Evolutionary conservation across 2,113 vertebrate species (phyloP).

Genomic region (human): DNA sequence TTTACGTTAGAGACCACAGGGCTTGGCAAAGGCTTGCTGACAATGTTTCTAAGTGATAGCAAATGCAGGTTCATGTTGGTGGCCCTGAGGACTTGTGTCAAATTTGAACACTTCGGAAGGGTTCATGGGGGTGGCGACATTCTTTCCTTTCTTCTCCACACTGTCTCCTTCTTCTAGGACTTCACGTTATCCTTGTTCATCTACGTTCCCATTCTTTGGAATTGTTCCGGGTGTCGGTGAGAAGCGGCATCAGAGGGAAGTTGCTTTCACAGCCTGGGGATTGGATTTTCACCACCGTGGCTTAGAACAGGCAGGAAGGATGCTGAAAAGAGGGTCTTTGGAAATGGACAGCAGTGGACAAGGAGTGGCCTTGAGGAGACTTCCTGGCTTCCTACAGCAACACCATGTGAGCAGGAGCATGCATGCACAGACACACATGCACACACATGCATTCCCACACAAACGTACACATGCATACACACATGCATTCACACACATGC

Average conservation of each 20-base stretch:
- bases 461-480: too few species aligned
- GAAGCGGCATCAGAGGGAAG: background rate
- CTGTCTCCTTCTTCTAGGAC: fast-evolving
- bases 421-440: fast-evolving
- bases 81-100: fast-evolving
- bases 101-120: background rate
- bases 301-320: background rate
- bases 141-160: too few species aligned
- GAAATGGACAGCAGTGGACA: fast-evolving
- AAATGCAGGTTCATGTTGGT: background rate
- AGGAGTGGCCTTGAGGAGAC: background rate
- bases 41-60: background rate
- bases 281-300: fast-evolving
- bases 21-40: background rate
- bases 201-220: fast-evolving
- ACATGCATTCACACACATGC: too few species aligned
- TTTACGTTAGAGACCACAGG: background rate
- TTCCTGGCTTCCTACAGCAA: background rate
- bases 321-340: background rate
- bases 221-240: fast-evolving
- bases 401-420: background rate
- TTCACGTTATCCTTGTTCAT: fast-evolving
- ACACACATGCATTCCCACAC: background rate
- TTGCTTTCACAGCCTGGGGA: background rate
- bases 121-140: fast-evolving